phyloP scores from a whole-genome alignment of 1,140 invertebrate genomes.

The Cheumatopsyche charites region DNA sequence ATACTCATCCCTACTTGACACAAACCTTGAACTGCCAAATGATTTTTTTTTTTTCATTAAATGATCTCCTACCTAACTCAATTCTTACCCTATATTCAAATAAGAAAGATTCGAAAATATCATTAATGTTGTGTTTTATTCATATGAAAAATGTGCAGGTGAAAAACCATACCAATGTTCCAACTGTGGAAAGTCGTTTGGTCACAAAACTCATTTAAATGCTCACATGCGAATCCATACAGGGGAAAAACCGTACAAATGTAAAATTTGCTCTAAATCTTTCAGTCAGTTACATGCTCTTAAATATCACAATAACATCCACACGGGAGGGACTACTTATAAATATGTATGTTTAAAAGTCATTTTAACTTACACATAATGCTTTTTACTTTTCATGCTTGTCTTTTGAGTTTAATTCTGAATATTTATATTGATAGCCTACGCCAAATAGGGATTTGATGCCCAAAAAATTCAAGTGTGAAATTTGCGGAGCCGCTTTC shows the following conservation, averaged over 20 bases:
- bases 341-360: conserved; percentile 40
- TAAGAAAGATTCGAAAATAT: background rate
- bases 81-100: too few species aligned
- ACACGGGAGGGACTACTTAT: conserved; percentile 30
- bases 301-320: conserved; percentile 40
- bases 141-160: conserved; percentile 53
- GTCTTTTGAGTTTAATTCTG: background rate
- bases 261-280: conserved; percentile 46
- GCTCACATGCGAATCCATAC: conserved; percentile 47
- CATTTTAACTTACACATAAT: background rate
- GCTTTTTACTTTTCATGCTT: background rate
- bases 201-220: conserved; percentile 42
- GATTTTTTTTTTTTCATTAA: too few species aligned
- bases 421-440: conserved; percentile 16
- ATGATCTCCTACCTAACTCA: too few species aligned
- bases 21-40: too few species aligned
- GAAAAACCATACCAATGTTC: conserved; percentile 76
- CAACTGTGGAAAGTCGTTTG: conserved; percentile 68
- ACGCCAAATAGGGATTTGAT: background rate
- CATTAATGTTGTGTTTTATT: conserved; percentile 21
- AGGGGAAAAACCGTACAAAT: conserved; percentile 45
- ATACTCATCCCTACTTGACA: too few species aligned
- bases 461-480: conserved; percentile 56
- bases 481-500: conserved; percentile 61
- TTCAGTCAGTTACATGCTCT: conserved; percentile 44